Conservation (phyloP, 2,888 invertebrate genomes). For the Ornithoptera priamus region DNA sequence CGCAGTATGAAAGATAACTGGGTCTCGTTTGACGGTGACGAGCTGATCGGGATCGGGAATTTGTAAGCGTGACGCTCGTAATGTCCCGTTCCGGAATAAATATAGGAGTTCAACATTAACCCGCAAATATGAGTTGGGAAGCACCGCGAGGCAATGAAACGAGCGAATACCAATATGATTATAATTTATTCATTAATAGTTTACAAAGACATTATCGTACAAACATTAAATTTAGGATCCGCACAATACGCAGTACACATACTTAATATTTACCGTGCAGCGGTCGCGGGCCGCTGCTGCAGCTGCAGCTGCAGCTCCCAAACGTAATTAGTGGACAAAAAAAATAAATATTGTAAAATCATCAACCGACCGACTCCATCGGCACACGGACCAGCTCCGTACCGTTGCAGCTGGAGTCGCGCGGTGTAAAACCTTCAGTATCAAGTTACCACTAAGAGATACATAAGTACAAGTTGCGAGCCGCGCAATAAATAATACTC, state of each 20-base stretch:
- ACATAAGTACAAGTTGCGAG: not conserved
- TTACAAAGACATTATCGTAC: constrained; percentile 78
- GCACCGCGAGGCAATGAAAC: constrained; percentile 52
- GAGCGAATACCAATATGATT: constrained; percentile 67
- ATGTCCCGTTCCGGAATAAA: no score
- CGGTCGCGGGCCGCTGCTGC: constrained; percentile 34
- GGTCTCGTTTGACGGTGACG: no score
- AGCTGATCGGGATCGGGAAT: no score
- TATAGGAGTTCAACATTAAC: no score
- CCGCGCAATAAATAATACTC: constrained; percentile 28
- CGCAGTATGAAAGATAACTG: no score
- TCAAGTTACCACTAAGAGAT: constrained; percentile 16
- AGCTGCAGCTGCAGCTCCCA: not conserved
- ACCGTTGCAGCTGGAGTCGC: no score
- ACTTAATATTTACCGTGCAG: constrained; percentile 46
- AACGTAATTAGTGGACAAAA: not conserved
- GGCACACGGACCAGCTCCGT: not conserved
- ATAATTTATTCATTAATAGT: constrained; percentile 80
- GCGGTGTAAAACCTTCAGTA: not conserved
- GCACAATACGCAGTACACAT: constrained; percentile 51
- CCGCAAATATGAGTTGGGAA: no score
- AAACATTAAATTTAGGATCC: constrained; percentile 65
- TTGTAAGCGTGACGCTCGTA: no score
- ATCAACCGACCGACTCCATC: not conserved
- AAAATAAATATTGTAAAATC: not conserved